Conservation (phyloP, 37 sponge, comb jelly and placozoan genomes). For the Beroe ovata region DNA sequence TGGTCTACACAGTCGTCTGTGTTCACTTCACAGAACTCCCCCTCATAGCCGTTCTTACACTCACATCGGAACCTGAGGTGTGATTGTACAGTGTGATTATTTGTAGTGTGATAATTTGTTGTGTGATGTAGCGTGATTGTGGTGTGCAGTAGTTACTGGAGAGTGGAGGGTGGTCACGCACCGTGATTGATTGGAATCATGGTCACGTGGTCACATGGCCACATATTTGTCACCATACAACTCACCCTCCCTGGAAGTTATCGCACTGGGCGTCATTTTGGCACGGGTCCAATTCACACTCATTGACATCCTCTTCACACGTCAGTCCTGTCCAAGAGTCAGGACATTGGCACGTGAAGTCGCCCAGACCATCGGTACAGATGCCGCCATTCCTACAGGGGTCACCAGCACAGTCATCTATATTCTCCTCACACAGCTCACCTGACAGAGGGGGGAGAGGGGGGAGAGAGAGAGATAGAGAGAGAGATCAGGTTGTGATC, state of each 20-base stretch:
- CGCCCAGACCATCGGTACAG: slow-evolving; percentile 49
- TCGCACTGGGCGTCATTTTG: neutral
- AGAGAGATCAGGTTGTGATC: neutral
- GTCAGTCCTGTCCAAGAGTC: slow-evolving; percentile 26
- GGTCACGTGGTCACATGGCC: too few species aligned
- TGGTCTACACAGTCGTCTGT: slow-evolving; percentile 56
- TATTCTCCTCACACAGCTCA: slow-evolving; percentile 56
- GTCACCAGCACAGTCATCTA: slow-evolving; percentile 9
- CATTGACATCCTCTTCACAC: slow-evolving; percentile 49
- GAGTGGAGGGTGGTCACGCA: too few species aligned
- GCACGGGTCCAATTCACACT: slow-evolving; percentile 15
- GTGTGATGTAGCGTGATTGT: too few species aligned
- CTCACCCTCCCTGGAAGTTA: slow-evolving; percentile 50
- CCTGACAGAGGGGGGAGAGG: neutral
- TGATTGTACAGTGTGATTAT: too few species aligned
- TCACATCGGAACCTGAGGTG: slow-evolving; percentile 44
- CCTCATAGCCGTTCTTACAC: slow-evolving; percentile 32
- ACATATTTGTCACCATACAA: too few species aligned
- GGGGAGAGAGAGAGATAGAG: too few species aligned
- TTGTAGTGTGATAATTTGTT: too few species aligned
- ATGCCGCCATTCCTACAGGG: slow-evolving; percentile 29
- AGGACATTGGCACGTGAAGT: slow-evolving; percentile 40
- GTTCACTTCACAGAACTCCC: slow-evolving; percentile 18
- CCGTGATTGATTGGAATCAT: too few species aligned
- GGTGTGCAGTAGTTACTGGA: too few species aligned